phyloP scores from a whole-genome alignment of 2,797 vertebrate species.

The Orientallactaga sibirica region DNA sequence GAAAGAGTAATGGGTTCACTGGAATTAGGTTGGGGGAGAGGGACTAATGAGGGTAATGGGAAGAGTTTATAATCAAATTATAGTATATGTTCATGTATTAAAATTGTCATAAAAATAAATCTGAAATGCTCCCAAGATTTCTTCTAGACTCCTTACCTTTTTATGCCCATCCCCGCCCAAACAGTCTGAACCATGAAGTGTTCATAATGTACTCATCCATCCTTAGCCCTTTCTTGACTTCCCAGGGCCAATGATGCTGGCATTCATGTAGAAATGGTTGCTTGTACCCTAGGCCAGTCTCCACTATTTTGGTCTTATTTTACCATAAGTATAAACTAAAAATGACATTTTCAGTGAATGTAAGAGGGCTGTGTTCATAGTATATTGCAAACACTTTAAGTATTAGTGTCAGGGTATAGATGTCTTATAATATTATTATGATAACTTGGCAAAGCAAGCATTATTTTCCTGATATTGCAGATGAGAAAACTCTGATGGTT shows the following conservation, averaged over 20 bases:
- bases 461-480: not conserved
- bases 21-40: too few species aligned
- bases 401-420: not conserved
- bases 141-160: not conserved
- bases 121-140: not conserved
- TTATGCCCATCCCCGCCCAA: not conserved
- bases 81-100: not conserved
- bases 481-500: not conserved
- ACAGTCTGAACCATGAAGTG: too few species aligned
- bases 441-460: not conserved
- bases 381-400: not conserved
- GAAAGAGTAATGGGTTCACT: too few species aligned
- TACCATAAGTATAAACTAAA: not conserved
- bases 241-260: not conserved
- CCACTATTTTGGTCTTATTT: not conserved
- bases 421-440: not conserved
- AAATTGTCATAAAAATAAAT: not conserved
- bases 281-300: not conserved
- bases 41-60: too few species aligned
- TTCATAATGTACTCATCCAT: not conserved
- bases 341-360: not conserved
- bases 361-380: too few species aligned
- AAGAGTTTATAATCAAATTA: too few species aligned
- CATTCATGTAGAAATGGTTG: not conserved
- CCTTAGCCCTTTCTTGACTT: not conserved